A percentile compares a stretch with the other conserved stretches of the same genome.
These are phyloP conservation scores for Amphipyra berbera DNA, from an alignment of 2,888 invertebrate species.

Conservation along the genomic window DNA sequence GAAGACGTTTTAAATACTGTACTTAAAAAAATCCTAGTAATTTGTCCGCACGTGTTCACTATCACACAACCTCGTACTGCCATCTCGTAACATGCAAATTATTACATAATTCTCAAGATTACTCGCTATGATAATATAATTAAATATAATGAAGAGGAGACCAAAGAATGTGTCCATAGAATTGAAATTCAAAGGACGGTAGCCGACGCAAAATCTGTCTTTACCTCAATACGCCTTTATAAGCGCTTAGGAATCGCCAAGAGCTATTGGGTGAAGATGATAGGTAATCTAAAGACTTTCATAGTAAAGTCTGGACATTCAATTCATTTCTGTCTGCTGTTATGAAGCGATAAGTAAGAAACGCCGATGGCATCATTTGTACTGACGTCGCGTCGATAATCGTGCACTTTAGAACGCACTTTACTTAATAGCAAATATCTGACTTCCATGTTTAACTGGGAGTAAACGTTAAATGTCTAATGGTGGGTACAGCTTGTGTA, in stretches of 20 bases:
- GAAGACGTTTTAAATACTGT: conserved; percentile 7
- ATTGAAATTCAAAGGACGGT: conserved; percentile 15
- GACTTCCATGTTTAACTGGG: conserved; percentile 33
- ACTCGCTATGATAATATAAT: conserved; percentile 26
- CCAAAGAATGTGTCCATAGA: neutral
- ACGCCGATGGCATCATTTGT: conserved; percentile 26
- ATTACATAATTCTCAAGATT: conserved; percentile 26
- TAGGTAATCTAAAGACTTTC: conserved; percentile 19
- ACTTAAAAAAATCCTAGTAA: conserved; percentile 28
- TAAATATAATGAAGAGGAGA: conserved; percentile 2
- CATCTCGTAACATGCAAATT: conserved; percentile 11
- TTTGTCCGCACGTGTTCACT: conserved; percentile 13
- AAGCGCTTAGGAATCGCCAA: conserved; percentile 13
- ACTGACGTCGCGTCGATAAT: conserved; percentile 29
- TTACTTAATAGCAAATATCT: conserved; percentile 53
- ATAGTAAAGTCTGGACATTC: conserved; percentile 25
- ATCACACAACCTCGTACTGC: conserved; percentile 16
- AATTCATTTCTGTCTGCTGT: conserved; percentile 30
- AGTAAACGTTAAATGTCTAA: conserved; percentile 43
- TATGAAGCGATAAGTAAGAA: conserved; percentile 42
- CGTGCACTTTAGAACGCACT: conserved; percentile 55
- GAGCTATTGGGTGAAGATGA: conserved; percentile 39
- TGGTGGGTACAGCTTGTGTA: conserved; percentile 8
- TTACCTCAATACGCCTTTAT: conserved; percentile 15
- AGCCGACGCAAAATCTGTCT: conserved; percentile 10